phyloP scores from a whole-genome alignment of 37 sponge, comb jelly and placozoan species.

The Halichondria panicea region DNA sequence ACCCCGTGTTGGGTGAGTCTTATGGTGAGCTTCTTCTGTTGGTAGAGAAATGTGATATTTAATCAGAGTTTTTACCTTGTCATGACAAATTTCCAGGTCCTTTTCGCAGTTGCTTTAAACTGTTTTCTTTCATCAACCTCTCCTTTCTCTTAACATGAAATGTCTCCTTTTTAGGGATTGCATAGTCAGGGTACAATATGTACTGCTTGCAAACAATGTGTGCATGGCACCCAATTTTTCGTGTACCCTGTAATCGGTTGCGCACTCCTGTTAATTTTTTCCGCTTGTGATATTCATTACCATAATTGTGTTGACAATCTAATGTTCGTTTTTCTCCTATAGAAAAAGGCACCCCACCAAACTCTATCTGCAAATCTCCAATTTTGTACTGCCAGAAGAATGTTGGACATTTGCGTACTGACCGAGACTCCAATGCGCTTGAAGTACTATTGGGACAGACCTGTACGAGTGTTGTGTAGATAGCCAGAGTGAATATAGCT shows the following conservation, averaged over 20 bases:
- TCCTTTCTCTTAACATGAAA: background rate
- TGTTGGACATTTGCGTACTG: background rate
- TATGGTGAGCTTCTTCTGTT: background rate
- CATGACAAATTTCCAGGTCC: background rate
- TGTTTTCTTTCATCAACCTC: background rate
- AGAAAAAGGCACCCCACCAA: background rate
- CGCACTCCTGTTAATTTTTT: background rate
- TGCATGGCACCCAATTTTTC: background rate
- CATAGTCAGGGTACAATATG: slow-evolving; percentile 2
- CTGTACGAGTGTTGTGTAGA: too few species aligned
- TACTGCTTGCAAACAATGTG: background rate
- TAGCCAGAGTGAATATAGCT: background rate
- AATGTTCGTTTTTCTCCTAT: background rate
- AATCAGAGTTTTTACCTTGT: background rate
- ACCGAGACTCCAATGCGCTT: background rate
- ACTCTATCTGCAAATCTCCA: background rate
- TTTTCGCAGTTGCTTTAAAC: background rate
- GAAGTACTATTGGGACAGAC: background rate
- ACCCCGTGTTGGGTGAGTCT: background rate
- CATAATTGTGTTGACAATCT: slow-evolving; percentile 1
- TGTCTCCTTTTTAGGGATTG: background rate
- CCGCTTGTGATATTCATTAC: background rate
- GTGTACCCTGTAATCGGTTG: background rate
- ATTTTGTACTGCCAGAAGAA: background rate
- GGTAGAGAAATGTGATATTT: background rate